Evolutionary conservation across 2,113 vertebrate genomes (phyloP), one percentile per base, ranked within the genome.

Genomic region (Scomber scombrus): DNA sequence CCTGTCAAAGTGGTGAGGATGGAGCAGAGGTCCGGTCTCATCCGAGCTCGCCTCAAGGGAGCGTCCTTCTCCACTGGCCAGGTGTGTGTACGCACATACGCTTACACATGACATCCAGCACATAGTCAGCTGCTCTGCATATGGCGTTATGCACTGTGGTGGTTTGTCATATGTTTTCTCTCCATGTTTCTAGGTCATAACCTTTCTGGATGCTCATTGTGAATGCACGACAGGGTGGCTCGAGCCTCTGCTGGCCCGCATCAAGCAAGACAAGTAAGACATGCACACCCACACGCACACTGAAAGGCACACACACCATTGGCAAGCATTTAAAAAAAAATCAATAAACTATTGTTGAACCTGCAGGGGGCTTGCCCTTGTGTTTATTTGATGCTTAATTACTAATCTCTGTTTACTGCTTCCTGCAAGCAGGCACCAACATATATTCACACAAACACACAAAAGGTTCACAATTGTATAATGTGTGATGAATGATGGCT

Each of bases 21-120:
- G 98, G 98, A 99, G 71, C 98, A 99, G 69, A 96, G 98, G 62
- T 99, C 98, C n/a, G 98, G 98, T 71, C 93, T 99, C 76, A 99
- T 99, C 80, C 95, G 98, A 61, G 98, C 97, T 57, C 96, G 98
- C 51, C 96, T 99, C 82, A 98, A 97, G 93, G 98, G 98, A 46
- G 98, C 98, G 16, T 97, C 98, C 21, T 93, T 97, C 78, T 99
- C 98, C 63, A 98, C 96, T 67, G 98, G 98, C 86, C 97, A 99
- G 92, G 98, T 94, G 75, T 72, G 89, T 87, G 65, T 72, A 55
- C 52, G 11, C 13, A 46, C 23, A 7, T 7, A 8, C 49, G 15
- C 15, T 55, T 70, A 52, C 19, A 26, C 3, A 11, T 64, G 72
- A 81, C 63, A 57, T 61, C 16, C 18, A 47, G 5, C 11, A 51